Evolutionary conservation across 2,797 vertebrate genomes (phyloP).

Genomic region (Acanthiza pusilla): DNA sequence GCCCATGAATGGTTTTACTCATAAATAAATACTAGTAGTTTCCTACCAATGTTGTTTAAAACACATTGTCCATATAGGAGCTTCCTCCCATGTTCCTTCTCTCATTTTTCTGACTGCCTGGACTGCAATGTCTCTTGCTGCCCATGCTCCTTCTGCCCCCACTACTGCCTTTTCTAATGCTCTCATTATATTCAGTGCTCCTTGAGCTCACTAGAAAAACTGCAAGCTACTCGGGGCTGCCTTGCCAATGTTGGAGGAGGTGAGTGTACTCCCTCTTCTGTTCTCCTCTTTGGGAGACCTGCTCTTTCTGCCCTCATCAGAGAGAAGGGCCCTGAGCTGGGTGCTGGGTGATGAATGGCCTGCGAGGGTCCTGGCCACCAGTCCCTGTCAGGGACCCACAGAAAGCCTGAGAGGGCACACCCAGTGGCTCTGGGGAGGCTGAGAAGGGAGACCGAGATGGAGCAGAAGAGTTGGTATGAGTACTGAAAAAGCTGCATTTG

Average conservation of each 20-base stretch:
- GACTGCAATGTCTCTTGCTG: not conserved
- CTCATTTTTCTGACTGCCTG: not conserved
- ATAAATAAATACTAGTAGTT: not conserved
- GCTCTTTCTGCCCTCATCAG: not conserved
- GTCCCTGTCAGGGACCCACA: not conserved
- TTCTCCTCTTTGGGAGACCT: not conserved
- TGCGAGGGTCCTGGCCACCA: accelerated
- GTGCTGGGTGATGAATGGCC: accelerated
- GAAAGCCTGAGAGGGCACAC: not conserved
- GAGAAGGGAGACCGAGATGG: not conserved
- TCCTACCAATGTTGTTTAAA: not conserved
- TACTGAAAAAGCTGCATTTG: not conserved
- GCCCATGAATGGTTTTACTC: not conserved
- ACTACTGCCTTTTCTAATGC: not conserved
- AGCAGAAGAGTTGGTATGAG: accelerated
- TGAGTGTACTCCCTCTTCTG: not conserved
- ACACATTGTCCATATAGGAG: not conserved
- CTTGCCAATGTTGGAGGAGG: not conserved
- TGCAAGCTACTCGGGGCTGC: not conserved
- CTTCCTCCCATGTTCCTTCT: not conserved
- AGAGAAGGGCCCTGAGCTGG: not conserved
- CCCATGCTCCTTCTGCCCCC: not conserved
- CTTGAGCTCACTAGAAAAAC: not conserved
- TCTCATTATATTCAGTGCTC: not conserved
- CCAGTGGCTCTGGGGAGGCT: not conserved